phyloP scores from a whole-genome alignment of 2,888 invertebrate genomes.

The Sialis lutaria region DNA sequence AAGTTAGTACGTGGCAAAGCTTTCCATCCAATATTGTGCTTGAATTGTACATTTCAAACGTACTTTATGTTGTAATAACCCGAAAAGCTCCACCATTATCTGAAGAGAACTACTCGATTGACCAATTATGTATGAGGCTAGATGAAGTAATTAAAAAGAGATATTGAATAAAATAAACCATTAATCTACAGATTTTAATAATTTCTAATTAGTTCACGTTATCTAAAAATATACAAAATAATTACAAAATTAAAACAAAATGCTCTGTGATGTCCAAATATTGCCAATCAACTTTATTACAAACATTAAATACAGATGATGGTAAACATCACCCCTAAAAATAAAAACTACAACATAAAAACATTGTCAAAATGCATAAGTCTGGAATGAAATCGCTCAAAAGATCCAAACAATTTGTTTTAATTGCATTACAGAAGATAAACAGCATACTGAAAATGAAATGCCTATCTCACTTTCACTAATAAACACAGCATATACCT shows the following conservation, averaged over 20 bases:
- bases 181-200: not conserved
- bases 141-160: not conserved
- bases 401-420: too few species aligned
- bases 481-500: too few species aligned
- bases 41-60: not conserved
- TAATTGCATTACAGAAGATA: too few species aligned
- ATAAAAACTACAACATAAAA: not conserved
- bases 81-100: too few species aligned
- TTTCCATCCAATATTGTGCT: not conserved
- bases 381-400: not conserved
- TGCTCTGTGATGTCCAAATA: not conserved
- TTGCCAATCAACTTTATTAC: slow-evolving; percentile 1
- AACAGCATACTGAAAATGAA: too few species aligned
- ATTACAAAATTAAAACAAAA: not conserved
- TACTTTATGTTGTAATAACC: not conserved
- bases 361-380: not conserved
- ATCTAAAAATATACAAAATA: not conserved
- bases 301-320: slow-evolving; percentile 1
- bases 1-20: not conserved
- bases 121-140: too few species aligned
- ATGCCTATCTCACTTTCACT: too few species aligned
- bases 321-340: not conserved
- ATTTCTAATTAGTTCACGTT: not conserved
- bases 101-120: too few species aligned
- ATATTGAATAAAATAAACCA: not conserved